Percentiles rank a stretch among this genome's conserved stretches.
Evolutionary conservation across 1,140 invertebrate species (phyloP).

Genomic region (Psilanteris sp.): DNA sequence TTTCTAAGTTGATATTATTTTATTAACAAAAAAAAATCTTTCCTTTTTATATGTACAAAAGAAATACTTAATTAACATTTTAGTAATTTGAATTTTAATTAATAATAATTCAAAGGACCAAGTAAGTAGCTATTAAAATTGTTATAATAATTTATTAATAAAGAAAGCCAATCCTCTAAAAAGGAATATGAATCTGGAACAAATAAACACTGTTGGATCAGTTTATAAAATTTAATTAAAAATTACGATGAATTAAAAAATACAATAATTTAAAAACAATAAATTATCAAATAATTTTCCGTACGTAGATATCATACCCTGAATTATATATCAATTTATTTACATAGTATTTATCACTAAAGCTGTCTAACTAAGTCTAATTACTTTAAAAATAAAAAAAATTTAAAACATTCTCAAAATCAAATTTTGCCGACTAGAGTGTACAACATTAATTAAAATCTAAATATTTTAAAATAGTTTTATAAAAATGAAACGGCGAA

Average conservation of each 20-base stretch:
- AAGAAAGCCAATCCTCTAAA: neutral
- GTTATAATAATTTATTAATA: neutral
- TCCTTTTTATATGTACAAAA: too few relatives aligned
- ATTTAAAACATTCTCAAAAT: constrained; percentile 6
- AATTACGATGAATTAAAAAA: constrained; percentile 47
- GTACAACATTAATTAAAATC: too few relatives aligned
- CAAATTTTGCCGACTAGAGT: constrained; percentile 16
- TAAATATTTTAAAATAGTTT: too few relatives aligned
- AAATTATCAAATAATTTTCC: constrained; percentile 27
- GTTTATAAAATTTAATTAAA: constrained; percentile 50
- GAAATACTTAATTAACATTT: too few relatives aligned
- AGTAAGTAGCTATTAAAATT: too few relatives aligned
- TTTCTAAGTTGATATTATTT: too few relatives aligned
- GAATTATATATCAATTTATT: constrained; percentile 41
- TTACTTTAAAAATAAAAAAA: neutral
- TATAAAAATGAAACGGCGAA: constrained; percentile 13
- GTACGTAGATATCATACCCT: constrained; percentile 28
- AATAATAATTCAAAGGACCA: too few relatives aligned
- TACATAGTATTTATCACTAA: constrained; percentile 24
- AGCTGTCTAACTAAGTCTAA: constrained; percentile 4
- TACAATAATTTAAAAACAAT: constrained; percentile 56
- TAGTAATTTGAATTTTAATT: too few relatives aligned
- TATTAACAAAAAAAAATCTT: too few relatives aligned
- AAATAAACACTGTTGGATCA: neutral
- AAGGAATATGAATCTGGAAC: neutral